Percentiles rank a stretch among this genome's conserved stretches.
Evolutionary conservation across 2,113 vertebrate genomes (phyloP).

Genomic region (Cyphomyrus discorhynchus): DNA sequence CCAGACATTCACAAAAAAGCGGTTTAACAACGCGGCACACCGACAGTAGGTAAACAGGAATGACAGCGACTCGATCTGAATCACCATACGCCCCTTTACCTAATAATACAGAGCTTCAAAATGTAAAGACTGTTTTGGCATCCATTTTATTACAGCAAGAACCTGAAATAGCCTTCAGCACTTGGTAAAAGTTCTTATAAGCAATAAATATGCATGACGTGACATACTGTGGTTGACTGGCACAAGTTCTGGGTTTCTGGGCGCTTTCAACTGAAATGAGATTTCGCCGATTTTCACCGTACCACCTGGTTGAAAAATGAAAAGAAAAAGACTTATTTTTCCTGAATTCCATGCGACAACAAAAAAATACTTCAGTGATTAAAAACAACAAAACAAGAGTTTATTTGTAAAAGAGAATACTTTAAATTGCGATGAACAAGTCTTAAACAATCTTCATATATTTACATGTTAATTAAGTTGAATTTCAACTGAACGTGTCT

Average conservation of each 20-base stretch:
- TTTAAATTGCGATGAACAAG: not conserved
- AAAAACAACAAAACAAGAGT: not conserved
- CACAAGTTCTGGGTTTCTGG: slow-evolving; percentile 84
- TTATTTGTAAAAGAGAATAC: not conserved
- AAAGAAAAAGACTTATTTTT: not conserved
- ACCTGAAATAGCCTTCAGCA: not conserved
- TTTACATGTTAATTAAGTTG: not conserved
- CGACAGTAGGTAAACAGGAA: not conserved
- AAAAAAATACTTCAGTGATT: not conserved
- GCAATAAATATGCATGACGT: not conserved
- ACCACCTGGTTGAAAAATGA: slow-evolving; percentile 59
- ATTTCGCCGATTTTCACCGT: slow-evolving; percentile 90
- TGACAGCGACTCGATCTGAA: not conserved
- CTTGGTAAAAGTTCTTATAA: not conserved
- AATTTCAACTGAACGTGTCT: not conserved
- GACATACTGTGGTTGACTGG: slow-evolving; percentile 87
- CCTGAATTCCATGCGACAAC: not conserved
- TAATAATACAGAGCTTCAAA: not conserved
- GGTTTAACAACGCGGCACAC: not conserved
- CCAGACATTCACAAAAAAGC: not conserved
- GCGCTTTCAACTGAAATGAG: slow-evolving; percentile 75
- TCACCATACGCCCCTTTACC: not conserved
- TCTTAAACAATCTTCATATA: not conserved
- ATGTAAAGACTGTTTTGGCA: not conserved
- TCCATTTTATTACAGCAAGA: not conserved